phyloP scores from a whole-genome alignment of 2,888 invertebrate species.

The Mesoligia furuncula region DNA sequence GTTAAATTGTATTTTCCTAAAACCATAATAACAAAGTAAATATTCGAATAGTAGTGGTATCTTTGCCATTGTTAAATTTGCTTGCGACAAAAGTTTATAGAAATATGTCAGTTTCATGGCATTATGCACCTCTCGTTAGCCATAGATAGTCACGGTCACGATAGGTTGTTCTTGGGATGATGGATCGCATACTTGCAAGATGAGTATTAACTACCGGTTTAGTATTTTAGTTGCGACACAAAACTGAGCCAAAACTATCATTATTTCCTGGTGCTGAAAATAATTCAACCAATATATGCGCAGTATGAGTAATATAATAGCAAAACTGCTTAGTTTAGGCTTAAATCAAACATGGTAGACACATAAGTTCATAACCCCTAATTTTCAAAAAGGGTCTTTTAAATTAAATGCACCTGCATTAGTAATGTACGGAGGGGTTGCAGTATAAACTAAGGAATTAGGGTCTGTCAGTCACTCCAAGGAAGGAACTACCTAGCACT shows the following conservation, averaged over 20 bases:
- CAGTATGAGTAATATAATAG: constrained; percentile 12
- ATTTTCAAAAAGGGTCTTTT: constrained; percentile 3
- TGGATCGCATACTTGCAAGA: constrained; percentile 34
- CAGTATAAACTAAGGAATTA: neutral
- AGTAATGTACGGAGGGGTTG: constrained; percentile 17
- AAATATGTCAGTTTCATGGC: constrained; percentile 3
- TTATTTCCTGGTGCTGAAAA: constrained; percentile 48
- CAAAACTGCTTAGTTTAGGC: neutral
- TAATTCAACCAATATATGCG: constrained; percentile 19
- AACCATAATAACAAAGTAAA: neutral
- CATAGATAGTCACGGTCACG: constrained; percentile 9
- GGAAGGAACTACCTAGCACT: constrained; percentile 5
- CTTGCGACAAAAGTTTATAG: neutral
- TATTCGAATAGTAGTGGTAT: neutral
- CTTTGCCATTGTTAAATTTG: neutral
- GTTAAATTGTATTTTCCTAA: neutral
- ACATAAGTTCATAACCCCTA: neutral
- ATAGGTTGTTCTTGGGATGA: constrained; percentile 10
- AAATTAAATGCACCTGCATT: constrained; percentile 6
- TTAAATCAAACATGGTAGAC: neutral
- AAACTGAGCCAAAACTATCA: constrained; percentile 26
- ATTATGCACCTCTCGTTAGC: neutral
- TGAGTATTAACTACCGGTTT: constrained; percentile 31
- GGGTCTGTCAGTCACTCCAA: constrained; percentile 30
- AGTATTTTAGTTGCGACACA: constrained; percentile 22